Conservation (phyloP, 1,140 invertebrate genomes). For the Zeugodacus cucurbitae region DNA sequence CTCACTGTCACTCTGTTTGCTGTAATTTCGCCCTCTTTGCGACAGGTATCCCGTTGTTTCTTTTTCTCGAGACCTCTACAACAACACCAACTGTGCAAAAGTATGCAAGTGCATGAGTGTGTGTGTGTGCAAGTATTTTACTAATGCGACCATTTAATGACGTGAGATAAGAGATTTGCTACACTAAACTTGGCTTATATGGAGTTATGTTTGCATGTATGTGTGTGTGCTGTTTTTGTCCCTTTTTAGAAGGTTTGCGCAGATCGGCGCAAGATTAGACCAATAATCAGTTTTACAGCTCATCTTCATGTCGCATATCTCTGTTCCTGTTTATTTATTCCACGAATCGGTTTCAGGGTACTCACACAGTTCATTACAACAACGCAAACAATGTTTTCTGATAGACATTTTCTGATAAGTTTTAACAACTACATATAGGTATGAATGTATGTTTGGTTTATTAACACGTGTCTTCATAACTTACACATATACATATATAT, state of each 20-base stretch:
- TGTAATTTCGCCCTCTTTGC: not conserved
- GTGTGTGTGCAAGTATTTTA: not conserved
- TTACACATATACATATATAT: too few relatives aligned
- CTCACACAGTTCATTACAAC: not conserved
- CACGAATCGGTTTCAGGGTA: not conserved
- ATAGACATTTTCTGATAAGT: not conserved
- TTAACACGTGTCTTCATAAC: too few relatives aligned
- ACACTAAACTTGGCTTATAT: not conserved
- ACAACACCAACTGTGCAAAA: not conserved
- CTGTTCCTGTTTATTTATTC: not conserved
- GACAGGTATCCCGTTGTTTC: slow-evolving; percentile 29
- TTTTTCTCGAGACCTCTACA: not conserved
- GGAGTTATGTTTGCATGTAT: not conserved
- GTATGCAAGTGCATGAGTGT: not conserved
- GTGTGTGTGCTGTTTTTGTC: not conserved
- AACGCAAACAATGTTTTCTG: not conserved
- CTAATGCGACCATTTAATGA: slow-evolving; percentile 30
- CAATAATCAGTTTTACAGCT: slow-evolving; percentile 30
- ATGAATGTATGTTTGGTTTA: too few relatives aligned
- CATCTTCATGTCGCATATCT: slow-evolving; percentile 13
- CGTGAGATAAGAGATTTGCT: slow-evolving; percentile 17
- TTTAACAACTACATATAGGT: not conserved
- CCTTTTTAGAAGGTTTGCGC: not conserved
- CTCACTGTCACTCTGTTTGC: not conserved
- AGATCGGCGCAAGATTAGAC: not conserved